phyloP scores from a whole-genome alignment of 2,888 invertebrate genomes.

The Lepidochitona cinerea region DNA sequence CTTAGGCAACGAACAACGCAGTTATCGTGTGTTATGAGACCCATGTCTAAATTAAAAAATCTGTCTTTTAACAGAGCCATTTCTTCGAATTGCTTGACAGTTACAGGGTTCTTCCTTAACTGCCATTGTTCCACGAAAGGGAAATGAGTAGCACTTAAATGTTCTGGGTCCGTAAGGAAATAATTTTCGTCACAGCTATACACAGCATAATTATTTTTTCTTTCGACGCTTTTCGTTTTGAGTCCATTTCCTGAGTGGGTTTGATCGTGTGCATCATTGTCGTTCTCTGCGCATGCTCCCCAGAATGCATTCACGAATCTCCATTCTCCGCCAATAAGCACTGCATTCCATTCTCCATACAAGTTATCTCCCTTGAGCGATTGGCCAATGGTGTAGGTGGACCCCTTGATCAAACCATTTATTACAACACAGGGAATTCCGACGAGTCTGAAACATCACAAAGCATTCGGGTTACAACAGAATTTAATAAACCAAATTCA shows the following conservation, averaged over 20 bases:
- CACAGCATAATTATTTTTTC: conserved; percentile 28
- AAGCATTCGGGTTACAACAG: no score
- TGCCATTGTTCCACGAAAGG: conserved; percentile 59
- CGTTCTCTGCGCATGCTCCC: conserved; percentile 52
- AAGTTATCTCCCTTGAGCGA: conserved; percentile 43
- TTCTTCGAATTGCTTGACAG: conserved; percentile 52
- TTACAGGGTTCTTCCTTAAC: conserved; percentile 45
- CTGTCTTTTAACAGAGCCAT: conserved; percentile 61
- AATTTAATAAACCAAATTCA: no score
- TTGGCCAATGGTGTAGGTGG: conserved; percentile 57
- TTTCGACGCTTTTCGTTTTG: not conserved
- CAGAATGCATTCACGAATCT: conserved; percentile 63
- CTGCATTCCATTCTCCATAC: conserved; percentile 67
- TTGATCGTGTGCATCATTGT: conserved; percentile 35
- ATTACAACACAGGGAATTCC: conserved; percentile 54
- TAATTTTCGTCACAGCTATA: conserved; percentile 62
- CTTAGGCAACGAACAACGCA: conserved; percentile 46
- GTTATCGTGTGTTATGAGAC: conserved; percentile 44
- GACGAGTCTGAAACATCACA: conserved; percentile 48
- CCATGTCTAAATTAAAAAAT: conserved; percentile 57
- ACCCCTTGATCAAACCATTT: conserved; percentile 57
- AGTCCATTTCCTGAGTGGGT: not conserved
- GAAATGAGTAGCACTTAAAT: conserved; percentile 56
- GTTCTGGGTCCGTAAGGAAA: conserved; percentile 63
- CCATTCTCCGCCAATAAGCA: conserved; percentile 57